These are phyloP conservation scores for Chromoteleia sp. DNA, from an alignment of 2,888 invertebrate genomes.

Conservation along the genomic window DNA sequence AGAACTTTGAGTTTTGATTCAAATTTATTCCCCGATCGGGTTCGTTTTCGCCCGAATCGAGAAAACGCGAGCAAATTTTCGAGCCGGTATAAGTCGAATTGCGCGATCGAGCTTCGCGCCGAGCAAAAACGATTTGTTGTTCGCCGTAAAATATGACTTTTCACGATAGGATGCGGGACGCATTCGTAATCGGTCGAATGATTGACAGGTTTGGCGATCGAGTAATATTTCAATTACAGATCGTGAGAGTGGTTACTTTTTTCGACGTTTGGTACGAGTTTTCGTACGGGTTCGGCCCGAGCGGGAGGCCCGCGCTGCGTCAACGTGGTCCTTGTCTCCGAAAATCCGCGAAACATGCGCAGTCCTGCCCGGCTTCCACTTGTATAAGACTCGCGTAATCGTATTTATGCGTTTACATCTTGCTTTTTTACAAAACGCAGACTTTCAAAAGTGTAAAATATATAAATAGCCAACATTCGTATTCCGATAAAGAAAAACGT, in stretches of 20 bases:
- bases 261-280: constrained; percentile 35
- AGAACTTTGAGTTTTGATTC: constrained; percentile 4
- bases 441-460: constrained; percentile 64
- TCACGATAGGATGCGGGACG: constrained; percentile 60
- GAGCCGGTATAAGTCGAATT: constrained; percentile 32
- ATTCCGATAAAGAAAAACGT: constrained; percentile 45
- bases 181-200: constrained; percentile 61
- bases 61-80: constrained; percentile 9
- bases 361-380: constrained; percentile 13
- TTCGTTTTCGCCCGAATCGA: constrained; percentile 2
- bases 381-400: constrained; percentile 18
- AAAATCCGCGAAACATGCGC: constrained; percentile 19
- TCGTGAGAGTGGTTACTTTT: constrained; percentile 73
- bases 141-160: constrained; percentile 62
- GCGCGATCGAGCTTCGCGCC: not conserved
- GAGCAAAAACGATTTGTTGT: constrained; percentile 48
- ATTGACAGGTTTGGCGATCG: constrained; percentile 68
- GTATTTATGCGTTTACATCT: constrained; percentile 30
- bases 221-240: constrained; percentile 74
- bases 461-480: constrained; percentile 62
- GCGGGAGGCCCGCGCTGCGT: not conserved
- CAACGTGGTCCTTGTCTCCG: constrained; percentile 30
- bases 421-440: constrained; percentile 58
- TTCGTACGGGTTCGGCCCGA: constrained; percentile 4
- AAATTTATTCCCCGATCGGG: constrained; percentile 11